phyloP scores from a whole-genome alignment of 2,888 invertebrate genomes.

The Anticlea derivata region DNA sequence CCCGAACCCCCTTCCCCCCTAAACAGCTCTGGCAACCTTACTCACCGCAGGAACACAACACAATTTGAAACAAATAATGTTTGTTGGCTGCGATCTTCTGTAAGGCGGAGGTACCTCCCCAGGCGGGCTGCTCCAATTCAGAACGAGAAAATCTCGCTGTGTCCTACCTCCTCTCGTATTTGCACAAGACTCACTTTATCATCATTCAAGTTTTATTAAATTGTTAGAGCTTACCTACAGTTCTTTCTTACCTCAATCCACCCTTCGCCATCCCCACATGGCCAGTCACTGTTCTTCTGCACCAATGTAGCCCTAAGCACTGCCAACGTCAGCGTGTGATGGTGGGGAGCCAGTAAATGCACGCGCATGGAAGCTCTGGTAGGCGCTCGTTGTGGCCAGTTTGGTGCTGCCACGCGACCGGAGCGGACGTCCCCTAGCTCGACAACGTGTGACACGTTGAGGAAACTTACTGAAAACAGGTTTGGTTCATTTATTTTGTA shows the following conservation, averaged over 20 bases:
- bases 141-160: too few relatives aligned
- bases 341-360: slow-evolving; percentile 64
- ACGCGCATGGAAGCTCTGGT: slow-evolving; percentile 51
- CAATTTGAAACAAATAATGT: too few relatives aligned
- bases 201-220: too few relatives aligned
- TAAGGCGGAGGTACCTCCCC: too few relatives aligned
- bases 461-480: slow-evolving; percentile 56
- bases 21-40: too few relatives aligned
- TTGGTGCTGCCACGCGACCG: slow-evolving; percentile 59
- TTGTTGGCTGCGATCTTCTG: too few relatives aligned
- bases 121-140: too few relatives aligned
- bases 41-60: too few relatives aligned
- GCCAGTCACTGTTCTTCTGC: slow-evolving; percentile 38
- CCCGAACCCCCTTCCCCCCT: too few relatives aligned
- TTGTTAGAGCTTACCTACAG: too few relatives aligned
- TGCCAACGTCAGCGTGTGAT: slow-evolving; percentile 60
- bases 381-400: slow-evolving; percentile 66
- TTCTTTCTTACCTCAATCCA: slow-evolving; percentile 75
- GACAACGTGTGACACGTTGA: slow-evolving; percentile 65
- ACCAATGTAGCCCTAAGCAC: slow-evolving; percentile 53
- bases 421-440: slow-evolving; percentile 46
- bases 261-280: slow-evolving; percentile 73
- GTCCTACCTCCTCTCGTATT: too few relatives aligned
- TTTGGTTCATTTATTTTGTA: slow-evolving; percentile 5
- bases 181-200: too few relatives aligned